Evolutionary conservation across 2,797 vertebrate species (phyloP).

Genomic region (Sylvia borin): DNA sequence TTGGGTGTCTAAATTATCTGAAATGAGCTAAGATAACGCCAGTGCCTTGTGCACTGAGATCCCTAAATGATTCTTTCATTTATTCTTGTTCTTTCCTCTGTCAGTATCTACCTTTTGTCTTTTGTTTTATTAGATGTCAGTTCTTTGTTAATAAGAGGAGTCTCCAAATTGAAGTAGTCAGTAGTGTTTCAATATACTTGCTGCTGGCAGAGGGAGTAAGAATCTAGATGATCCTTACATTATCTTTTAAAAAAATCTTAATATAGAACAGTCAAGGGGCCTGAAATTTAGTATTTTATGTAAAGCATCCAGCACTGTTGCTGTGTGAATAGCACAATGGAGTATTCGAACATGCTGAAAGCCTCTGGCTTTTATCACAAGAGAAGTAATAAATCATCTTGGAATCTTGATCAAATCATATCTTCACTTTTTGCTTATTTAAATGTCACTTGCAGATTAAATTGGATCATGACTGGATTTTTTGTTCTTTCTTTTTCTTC

Average conservation of each 20-base stretch:
- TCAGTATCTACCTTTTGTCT: neutral
- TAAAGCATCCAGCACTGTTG: neutral
- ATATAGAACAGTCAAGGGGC: neutral
- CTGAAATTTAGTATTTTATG: constrained; percentile 6
- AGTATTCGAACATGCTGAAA: constrained; percentile 9
- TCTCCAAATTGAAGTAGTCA: neutral
- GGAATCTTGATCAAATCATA: constrained; percentile 47
- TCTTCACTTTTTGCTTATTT: constrained; percentile 34
- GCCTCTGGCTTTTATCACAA: constrained; percentile 15
- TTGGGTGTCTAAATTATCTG: neutral
- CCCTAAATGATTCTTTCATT: neutral
- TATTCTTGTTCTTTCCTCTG: neutral
- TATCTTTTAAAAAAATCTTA: neutral
- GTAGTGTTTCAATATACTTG: neutral
- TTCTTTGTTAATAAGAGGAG: neutral
- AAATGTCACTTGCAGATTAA: constrained; percentile 31
- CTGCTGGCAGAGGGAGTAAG: neutral
- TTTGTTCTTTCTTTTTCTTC: neutral
- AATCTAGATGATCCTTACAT: neutral
- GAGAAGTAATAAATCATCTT: constrained; percentile 24
- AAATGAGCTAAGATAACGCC: neutral
- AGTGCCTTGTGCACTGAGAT: neutral
- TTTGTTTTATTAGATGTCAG: neutral
- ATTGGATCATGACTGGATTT: neutral
- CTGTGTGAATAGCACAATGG: neutral